Evolutionary conservation across 1,140 invertebrate genomes (phyloP), one percentile per base, ranked within the genome.

Genomic region (Drosophila teissieri): DNA sequence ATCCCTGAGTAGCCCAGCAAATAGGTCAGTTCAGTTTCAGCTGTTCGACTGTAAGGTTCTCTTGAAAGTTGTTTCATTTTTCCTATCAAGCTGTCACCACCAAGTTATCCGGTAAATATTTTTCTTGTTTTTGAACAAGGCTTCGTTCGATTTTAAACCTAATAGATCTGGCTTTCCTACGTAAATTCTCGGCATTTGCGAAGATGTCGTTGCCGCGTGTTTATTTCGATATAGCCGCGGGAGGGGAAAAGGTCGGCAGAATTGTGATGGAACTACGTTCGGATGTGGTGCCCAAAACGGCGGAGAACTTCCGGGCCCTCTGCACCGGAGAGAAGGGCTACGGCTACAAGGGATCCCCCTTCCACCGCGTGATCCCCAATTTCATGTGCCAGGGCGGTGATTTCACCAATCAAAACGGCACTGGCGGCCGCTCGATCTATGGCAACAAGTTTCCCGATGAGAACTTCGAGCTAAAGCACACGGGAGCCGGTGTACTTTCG

Each of bases 351-450:
- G 95, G 95, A 27, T 97, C 95, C 85, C 95, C 94, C 54, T 98
- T 98, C 94, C 98, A 98, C 92, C 95, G 98, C 73, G 96, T 99
- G 53, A 99, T 99, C 88, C 98, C 98, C 62, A 97, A 98, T 91
- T 99, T 99, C 93, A 99, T 99, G 98, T 97, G 97, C 91, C 98
- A 99, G 93, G 96, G 97, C 34, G 97, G 97, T 67, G 98, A 99
- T 91, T 99, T 98, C 89, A 98, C 97, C 45, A 96, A 96, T 82
- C 95, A 97, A 93, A 98, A 98, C 92, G 97, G 98, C 86, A 99
- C 98, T 92, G 98, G 98, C 49, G 98, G 97, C 39, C 97, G 97
- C 93, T 98, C 97, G 64, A 98, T 99, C 92, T 98, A 98, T 84
- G 98, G 98, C 1, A 94, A 94, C 54, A 98, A 98, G 93, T 99